Base-by-base conservation (phyloP, 2,113 vertebrate species). In the Daboia siamensis region DNA sequence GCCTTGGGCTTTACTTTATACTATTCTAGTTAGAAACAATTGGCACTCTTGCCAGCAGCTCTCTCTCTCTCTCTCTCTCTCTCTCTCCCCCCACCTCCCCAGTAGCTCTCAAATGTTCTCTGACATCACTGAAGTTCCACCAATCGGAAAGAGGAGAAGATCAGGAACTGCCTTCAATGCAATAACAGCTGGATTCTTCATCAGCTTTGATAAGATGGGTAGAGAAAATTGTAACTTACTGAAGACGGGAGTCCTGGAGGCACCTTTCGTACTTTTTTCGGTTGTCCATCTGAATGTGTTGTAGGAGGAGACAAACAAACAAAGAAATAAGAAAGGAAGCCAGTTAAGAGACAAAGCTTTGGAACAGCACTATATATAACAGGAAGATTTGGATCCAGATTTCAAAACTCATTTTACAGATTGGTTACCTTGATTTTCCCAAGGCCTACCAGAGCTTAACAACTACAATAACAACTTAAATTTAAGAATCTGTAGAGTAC, bases 241-340 rank as follows among this genome's bases (percentile, higher is more conserved):
- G 99, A 99, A 94, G 99, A 99, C 0, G 99, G 99, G 94, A 99
- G 98, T 97, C 99, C 99, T 55, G 99, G 99, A 56, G 99, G 99
- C 94, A 99, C 98, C 98, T 99, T 99, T 95, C 99, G 98, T 95
- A 99, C 98, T 97, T 99, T 99, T 97, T 99, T 99, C 93, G 99
- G 99, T 96, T 99, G 99, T 4, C 98, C 94, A 90, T 99, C 99
- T 99, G 96, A 11, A 87, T 1, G 7, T 54, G 61, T 55, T 87
- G 33, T 10, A 69, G 93, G 15, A 88, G 69, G 51, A 94, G 5
- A 93, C 13, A 59, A 90, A 33, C 9, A 90, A 80, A 74, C 13
- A 6, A 4, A 24, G n/a, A 57, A 55, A 3, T 33, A 0, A 51
- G 39, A 39, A 10, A 88, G 0, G 6, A 88, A 44, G n/a, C n/a